A percentile compares a stretch with the other conserved stretches of the same genome.
Evolutionary conservation across 2,888 invertebrate species (phyloP).

Genomic region (Odontocolon sp.): DNA sequence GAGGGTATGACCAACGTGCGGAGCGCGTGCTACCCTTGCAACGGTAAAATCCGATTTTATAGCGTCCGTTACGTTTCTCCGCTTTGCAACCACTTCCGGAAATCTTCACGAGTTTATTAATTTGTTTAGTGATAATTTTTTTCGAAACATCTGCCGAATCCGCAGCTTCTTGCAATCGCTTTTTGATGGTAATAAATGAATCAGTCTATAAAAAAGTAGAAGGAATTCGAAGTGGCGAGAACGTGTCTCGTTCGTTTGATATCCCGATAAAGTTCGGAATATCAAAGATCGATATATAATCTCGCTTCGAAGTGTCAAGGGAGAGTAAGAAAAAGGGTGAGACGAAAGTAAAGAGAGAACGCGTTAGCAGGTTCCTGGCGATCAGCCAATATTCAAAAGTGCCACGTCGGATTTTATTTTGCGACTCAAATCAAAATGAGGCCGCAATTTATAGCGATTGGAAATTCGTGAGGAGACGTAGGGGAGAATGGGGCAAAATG

Average conservation of each 20-base stretch:
- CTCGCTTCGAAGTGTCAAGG: background rate
- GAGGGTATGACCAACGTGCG: slow-evolving; percentile 37
- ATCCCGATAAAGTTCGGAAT: slow-evolving; percentile 44
- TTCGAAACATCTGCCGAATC: slow-evolving; percentile 43
- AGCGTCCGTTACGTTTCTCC: slow-evolving; percentile 63
- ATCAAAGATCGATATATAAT: slow-evolving; percentile 47
- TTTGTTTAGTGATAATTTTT: background rate
- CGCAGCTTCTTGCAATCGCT: slow-evolving; percentile 13
- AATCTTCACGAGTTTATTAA: slow-evolving; percentile 45
- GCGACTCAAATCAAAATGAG: slow-evolving; percentile 59
- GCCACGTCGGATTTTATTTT: slow-evolving; percentile 56
- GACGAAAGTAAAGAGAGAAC: slow-evolving; percentile 27
- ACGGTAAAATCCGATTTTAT: slow-evolving; percentile 65
- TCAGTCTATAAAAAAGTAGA: slow-evolving; percentile 29
- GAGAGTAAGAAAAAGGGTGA: slow-evolving; percentile 20
- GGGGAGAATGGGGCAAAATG: too few relatives aligned
- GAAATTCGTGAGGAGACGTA: slow-evolving; percentile 14
- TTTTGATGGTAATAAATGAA: too few relatives aligned
- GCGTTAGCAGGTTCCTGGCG: slow-evolving; percentile 53
- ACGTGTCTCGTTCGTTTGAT: slow-evolving; percentile 30
- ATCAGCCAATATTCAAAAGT: slow-evolving; percentile 58
- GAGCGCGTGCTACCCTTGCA: slow-evolving; percentile 58
- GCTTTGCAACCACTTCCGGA: slow-evolving; percentile 54
- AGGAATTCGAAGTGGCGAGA: slow-evolving; percentile 43
- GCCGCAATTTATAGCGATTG: slow-evolving; percentile 35